Evolutionary conservation across 2,888 invertebrate species (phyloP).

Genomic region (Rhagium mordax): DNA sequence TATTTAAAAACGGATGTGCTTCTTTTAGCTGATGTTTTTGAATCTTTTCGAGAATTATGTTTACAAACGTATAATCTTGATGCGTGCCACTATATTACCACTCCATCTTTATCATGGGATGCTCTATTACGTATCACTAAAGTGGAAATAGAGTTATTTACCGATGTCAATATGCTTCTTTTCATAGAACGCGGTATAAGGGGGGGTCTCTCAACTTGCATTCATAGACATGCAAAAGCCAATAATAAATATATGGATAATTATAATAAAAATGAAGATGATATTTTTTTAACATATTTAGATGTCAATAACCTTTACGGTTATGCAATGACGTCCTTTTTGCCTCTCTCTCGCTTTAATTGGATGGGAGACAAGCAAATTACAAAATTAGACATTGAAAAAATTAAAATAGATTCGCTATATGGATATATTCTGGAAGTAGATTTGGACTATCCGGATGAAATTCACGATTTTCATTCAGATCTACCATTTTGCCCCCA

Average conservation of each 20-base stretch:
- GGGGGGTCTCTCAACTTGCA: not conserved
- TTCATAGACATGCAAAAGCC: not conserved
- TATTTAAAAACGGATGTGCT: constrained; percentile 38
- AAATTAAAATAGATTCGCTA: not conserved
- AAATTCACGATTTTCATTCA: no score
- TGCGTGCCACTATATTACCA: not conserved
- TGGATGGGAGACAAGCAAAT: not conserved
- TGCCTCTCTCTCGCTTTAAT: not conserved
- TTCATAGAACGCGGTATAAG: not conserved
- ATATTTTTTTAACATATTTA: not conserved
- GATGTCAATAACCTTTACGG: constrained; percentile 10
- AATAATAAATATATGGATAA: constrained; percentile 2
- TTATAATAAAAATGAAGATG: not conserved
- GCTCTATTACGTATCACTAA: not conserved
- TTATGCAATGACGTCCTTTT: not conserved
- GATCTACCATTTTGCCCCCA: constrained; percentile 2
- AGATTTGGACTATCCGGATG: no score
- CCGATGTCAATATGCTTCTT: not conserved
- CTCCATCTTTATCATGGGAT: not conserved
- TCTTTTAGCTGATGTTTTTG: constrained; percentile 23
- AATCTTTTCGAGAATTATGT: not conserved
- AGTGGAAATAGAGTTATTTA: not conserved
- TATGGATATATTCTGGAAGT: constrained; percentile 5
- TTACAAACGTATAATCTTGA: constrained; percentile 1
- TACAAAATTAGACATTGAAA: not conserved